Evolutionary conservation across 92 coral and sea anemone species (phyloP), one percentile per base, ranked within the genome.

Genomic region (Heteractis magnifica): DNA sequence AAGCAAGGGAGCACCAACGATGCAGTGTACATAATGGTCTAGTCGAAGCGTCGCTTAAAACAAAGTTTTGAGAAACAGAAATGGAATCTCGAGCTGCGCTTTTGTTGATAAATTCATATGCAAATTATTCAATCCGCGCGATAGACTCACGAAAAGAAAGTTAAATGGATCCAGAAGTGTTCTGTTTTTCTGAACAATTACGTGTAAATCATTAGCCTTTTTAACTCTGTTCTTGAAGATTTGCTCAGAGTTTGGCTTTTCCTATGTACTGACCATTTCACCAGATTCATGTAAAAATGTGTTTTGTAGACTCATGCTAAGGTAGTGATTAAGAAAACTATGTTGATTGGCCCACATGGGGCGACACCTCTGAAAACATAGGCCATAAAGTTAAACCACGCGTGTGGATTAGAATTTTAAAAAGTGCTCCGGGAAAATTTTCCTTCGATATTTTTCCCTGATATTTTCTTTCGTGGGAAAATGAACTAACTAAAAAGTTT

Each of bases 71-170:
- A 10, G 4, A 68, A 68, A 68, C 73, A 68, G 73, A 68, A 5
- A 4, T 23, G 14, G 23, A 68, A 68, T 68, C 15, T 10, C 9
- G 11, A 4, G 15, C 62, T 77, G 81, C 77, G 78, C 71, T 65
- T 84, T 86, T 83, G 82, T 86, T 76, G 80, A 88, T 72, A 88
- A 87, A 89, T 92, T 83, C 91, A 86, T 92, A 92, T 92, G 95
- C 93, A 89, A 92, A 92, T 89, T 56, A 10, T 6, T 68, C 3
- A 20, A 4, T 68, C 73, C 3, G 21, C 50, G 48, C 8, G 11
- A 3, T 19, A 6, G 10, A 21, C 20, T 23, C 73, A 68, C 73
- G 49, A 26, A 10, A 20, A 23, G 44, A 34, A 68, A 68, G 4
- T 68, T 68, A 20, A 15, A 7, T 10, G 19, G 9, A 20, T 20